A percentile compares a stretch with the other conserved stretches of the same genome.
Conservation (phyloP, 2,888 invertebrate genomes). For the Thelaira solivaga region DNA sequence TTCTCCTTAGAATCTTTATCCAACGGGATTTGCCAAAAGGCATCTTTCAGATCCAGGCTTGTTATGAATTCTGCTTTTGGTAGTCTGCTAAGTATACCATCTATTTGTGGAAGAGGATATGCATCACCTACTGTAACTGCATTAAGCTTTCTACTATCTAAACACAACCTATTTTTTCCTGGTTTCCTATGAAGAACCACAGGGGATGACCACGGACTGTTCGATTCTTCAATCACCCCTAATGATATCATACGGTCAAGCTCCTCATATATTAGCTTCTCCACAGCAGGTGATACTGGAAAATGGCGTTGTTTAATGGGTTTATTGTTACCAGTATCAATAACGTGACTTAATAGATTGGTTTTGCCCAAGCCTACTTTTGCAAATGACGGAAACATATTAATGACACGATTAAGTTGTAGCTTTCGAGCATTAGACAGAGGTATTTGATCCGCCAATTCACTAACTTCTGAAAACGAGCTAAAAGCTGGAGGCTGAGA, state of each 20-base stretch:
- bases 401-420: background rate
- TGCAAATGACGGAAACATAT: constrained; percentile 47
- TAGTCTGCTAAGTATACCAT: background rate
- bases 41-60: no score
- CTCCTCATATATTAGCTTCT: constrained; percentile 60
- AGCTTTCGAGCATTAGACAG: background rate
- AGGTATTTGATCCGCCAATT: background rate
- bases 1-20: background rate
- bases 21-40: no score
- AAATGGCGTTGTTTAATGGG: constrained; percentile 62
- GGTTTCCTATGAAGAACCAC: constrained; percentile 23
- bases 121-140: background rate
- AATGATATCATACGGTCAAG: constrained; percentile 68
- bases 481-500: background rate
- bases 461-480: background rate
- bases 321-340: constrained; percentile 50
- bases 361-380: constrained; percentile 56
- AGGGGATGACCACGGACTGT: constrained; percentile 45
- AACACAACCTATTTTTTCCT: constrained; percentile 26
- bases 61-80: constrained; percentile 4
- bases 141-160: constrained; percentile 30
- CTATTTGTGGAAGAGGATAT: background rate
- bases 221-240: background rate
- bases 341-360: constrained; percentile 40
- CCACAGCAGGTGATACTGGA: constrained; percentile 38